phyloP scores from a whole-genome alignment of 2,113 vertebrate genomes.

The Symphodus melops region DNA sequence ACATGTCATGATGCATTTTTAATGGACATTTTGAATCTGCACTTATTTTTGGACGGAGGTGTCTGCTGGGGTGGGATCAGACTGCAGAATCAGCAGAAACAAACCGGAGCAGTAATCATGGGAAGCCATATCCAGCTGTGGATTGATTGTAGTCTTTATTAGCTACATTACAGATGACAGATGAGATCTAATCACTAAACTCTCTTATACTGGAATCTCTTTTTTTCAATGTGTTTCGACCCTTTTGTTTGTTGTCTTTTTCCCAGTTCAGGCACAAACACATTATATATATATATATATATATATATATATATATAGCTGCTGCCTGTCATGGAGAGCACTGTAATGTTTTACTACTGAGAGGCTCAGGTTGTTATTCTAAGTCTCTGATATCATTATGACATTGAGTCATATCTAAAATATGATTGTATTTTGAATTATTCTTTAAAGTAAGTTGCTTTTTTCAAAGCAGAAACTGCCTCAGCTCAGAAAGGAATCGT shows the following conservation, averaged over 20 bases:
- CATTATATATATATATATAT: too few relatives aligned
- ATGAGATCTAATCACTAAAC: conserved; percentile 4
- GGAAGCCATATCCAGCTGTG: background rate
- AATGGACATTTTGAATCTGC: conserved; percentile 9
- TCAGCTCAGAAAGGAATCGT: too few relatives aligned
- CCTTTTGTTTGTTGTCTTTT: conserved; percentile 3
- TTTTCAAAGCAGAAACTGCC: too few relatives aligned
- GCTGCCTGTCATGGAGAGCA: too few relatives aligned
- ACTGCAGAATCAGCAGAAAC: background rate
- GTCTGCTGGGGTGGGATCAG: background rate
- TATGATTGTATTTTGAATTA: too few relatives aligned
- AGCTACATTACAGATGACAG: conserved; percentile 9
- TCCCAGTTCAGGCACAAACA: background rate
- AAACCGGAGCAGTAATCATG: background rate
- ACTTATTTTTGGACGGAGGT: background rate
- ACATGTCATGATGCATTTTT: conserved; percentile 15
- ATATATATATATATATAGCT: too few relatives aligned
- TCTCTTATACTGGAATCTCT: conserved; percentile 18
- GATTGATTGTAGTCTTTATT: conserved; percentile 1
- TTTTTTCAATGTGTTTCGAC: conserved; percentile 26
- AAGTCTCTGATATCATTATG: too few relatives aligned
- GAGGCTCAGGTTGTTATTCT: too few relatives aligned
- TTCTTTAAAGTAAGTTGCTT: too few relatives aligned
- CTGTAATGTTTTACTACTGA: too few relatives aligned
- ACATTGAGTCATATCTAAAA: too few relatives aligned